Evolutionary conservation across 2,113 vertebrate species (phyloP), one percentile per base, ranked within the genome.

Genomic region (Empidonax traillii): DNA sequence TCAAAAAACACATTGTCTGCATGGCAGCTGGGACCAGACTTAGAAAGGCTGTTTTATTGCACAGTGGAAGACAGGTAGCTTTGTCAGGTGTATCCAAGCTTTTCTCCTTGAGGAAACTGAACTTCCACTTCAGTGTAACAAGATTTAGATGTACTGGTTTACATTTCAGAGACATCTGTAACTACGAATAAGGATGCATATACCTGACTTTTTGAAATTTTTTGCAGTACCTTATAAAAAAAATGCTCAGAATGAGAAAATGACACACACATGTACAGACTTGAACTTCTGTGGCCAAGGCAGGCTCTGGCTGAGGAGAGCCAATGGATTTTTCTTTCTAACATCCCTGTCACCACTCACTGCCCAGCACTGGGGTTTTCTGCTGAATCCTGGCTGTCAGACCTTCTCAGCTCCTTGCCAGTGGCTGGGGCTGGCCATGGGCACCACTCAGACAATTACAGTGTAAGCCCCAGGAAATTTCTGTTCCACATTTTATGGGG

Each of bases 261-360:
- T 61, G 1, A 12, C 37, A 51, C 15, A 37, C 14, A 16, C 1
- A 6, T 0, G 1, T 11, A 31, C 15, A 6, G 43, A 15, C 8
- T 55, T 47, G 18, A 56, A 47, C 43, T 35, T 37, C 15, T 14
- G 3, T 10, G 25, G 37, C 49, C 77, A 72, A 73, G n/a, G 49
- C 59, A 89, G 44, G 41, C 30, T 87, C 71, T 75, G 61, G 8
- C 52, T 27, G 39, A 68, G 52, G 9, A 65, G 6, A 37, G 9
- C 17, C 63, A 69, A 61, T 65, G 33, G 61, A 14, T 58, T 88
- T 91, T 79, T 51, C 31, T 73, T 52, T 59, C 75, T 53, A 35
- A 15, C 39, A 12, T 0, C 2, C 35, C 35, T 31, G 3, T 77
- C 68, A 46, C 31, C 22, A 11, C 46, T 90, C 58, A 6, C n/a